These are phyloP conservation scores for Ciconia boyciana DNA, from an alignment of 2,113 vertebrate species.

Conservation along the genomic window DNA sequence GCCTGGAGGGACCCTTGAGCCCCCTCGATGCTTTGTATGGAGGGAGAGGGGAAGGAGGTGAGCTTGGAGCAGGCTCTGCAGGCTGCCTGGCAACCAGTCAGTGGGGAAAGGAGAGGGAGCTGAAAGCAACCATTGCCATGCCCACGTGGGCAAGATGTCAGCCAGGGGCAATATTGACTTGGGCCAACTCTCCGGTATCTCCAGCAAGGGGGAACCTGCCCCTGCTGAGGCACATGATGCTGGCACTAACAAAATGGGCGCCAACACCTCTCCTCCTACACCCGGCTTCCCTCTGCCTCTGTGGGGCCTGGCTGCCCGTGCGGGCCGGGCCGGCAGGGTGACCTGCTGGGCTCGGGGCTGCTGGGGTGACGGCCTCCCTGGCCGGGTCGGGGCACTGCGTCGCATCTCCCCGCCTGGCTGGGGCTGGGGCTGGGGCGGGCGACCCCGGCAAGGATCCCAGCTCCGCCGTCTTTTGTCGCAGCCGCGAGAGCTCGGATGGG, in stretches of 20 bases:
- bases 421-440: neutral
- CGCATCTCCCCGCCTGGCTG: neutral
- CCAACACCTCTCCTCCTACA: too few relatives aligned
- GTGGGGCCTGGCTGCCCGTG: neutral
- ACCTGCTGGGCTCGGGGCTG: neutral
- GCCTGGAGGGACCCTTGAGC: neutral
- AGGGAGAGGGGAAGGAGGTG: neutral
- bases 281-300: neutral
- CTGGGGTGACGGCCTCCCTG: neutral
- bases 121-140: neutral
- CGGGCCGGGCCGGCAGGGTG: neutral
- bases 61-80: neutral
- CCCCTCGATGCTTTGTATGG: neutral
- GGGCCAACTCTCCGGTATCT: too few relatives aligned
- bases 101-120: neutral
- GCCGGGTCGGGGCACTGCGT: neutral
- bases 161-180: too few relatives aligned
- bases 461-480: neutral
- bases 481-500: neutral
- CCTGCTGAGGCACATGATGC: fast-evolving
- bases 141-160: neutral
- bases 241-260: neutral
- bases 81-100: neutral
- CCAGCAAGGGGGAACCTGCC: too few relatives aligned
- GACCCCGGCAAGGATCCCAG: neutral